Evolutionary conservation across 1,140 invertebrate species (phyloP), one percentile per base, ranked within the genome.

Genomic region (Oncopeltus fasciatus): DNA sequence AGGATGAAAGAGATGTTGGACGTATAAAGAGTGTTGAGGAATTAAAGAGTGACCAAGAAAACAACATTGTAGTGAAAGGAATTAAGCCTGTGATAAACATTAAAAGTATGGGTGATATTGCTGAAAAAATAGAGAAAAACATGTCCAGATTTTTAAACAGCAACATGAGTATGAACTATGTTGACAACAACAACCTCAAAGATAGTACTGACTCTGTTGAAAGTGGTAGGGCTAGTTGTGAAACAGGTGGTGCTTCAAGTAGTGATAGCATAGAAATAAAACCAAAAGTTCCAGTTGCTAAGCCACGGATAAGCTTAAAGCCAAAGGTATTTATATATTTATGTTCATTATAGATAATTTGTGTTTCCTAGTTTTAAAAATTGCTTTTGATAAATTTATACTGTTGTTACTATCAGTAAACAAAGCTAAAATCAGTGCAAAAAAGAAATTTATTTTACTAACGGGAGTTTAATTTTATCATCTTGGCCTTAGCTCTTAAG

Each of bases 171-270:
- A 46, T 46, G 44, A 46, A 18, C 31, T 61, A 47, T 31, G 49
- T 56, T 16, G 60, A 61, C 18, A 59, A 63, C 26, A 63, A 63
- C 57, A 59, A 64, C 26, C 31, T 58, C 4, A 59, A 57, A 44
- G 58, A 64, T 29, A 57, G 57, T 44, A 59, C 44, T 38, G 62
- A 64, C 26, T 59, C 56, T 28, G 57, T 59, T 18, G 57, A 47
- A 31, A 53, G 57, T 27, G 57, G 57, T 16, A 49, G 60, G 21
- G 46, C 60, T 2, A 51, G 46, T 21, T 24, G 28, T 38, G 60
- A 61, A 56, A 61, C 59, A 21, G 38, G 43, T 18, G 60, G 56
- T 5, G 58, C 44, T 26, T 64, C 62, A n/a, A 53, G 46, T 28
- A 47, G 57, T 18, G 62, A 64, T 18, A 64, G 62, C 33, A 28